A percentile compares a stretch with the other conserved stretches of the same genome.
phyloP scores from a whole-genome alignment of 2,113 vertebrate genomes.

The Neolamprologus caudopunctatus region DNA sequence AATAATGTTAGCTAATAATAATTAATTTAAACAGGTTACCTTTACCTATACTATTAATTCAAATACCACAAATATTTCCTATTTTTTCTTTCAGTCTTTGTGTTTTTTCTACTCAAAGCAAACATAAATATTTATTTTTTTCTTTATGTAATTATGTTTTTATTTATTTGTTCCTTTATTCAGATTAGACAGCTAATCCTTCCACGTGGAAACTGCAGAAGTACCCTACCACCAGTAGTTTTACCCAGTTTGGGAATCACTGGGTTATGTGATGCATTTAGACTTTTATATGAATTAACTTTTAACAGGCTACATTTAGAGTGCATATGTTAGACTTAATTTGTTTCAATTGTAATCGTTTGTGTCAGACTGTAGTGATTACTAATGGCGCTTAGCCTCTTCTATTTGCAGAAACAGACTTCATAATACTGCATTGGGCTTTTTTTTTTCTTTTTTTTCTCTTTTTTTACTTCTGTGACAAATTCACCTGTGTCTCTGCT shows the following conservation, averaged over 20 bases:
- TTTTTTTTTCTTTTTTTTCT: not conserved
- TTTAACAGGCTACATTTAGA: not conserved
- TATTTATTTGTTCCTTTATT: not conserved
- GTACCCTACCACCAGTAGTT: not conserved
- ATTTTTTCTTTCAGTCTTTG: not conserved
- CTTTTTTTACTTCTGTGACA: conserved; percentile 17
- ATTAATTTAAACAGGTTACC: not conserved
- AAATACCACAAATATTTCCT: not conserved
- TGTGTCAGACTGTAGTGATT: not conserved
- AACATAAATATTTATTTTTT: not conserved
- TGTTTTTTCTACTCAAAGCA: not conserved
- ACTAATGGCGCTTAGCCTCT: not conserved
- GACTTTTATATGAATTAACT: not conserved
- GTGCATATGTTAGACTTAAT: not conserved
- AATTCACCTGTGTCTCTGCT: conserved; percentile 26
- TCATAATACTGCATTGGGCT: not conserved
- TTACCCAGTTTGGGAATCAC: not conserved
- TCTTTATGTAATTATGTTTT: not conserved
- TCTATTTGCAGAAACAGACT: not conserved
- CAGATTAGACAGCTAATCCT: not conserved
- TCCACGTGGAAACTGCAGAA: not conserved
- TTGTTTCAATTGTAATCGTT: not conserved
- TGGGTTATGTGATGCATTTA: not conserved
- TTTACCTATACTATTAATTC: not conserved
- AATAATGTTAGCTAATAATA: not conserved